Evolutionary conservation across 2,797 vertebrate genomes (phyloP).

Genomic region (Cynopterus sphinx): DNA sequence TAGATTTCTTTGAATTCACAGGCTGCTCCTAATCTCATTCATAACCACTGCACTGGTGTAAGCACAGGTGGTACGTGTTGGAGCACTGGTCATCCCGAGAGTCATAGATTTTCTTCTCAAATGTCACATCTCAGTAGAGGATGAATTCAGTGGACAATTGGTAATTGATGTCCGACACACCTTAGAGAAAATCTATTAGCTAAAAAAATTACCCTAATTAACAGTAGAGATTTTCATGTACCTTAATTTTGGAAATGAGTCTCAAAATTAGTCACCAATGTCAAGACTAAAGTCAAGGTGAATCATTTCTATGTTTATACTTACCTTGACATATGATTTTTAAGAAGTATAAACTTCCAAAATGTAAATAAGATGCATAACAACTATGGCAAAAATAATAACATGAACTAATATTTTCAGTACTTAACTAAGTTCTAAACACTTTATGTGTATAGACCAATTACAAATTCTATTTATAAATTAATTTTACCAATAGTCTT

Average conservation of each 20-base stretch:
- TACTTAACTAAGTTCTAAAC: neutral
- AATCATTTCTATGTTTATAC: neutral
- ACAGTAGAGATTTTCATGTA: neutral
- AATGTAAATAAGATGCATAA: neutral
- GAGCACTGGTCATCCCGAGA: neutral
- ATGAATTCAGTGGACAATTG: neutral
- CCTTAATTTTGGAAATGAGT: neutral
- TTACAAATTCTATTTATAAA: neutral
- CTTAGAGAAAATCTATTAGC: neutral
- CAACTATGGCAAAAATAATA: neutral
- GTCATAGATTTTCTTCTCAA: neutral
- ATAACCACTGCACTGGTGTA: rapidly evolving
- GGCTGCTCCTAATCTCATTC: neutral
- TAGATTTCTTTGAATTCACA: neutral
- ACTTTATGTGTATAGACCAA: neutral
- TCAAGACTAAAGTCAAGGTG: neutral
- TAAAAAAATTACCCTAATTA: neutral
- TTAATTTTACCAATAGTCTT: neutral
- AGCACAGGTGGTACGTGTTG: neutral
- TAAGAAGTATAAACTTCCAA: neutral
- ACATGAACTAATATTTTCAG: neutral
- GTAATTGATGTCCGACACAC: neutral
- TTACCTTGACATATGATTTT: neutral
- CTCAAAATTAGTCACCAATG: neutral
- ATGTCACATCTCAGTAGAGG: neutral